These are phyloP conservation scores for Athetis lepigone DNA, from an alignment of 2,888 invertebrate species.

Conservation along the genomic window DNA sequence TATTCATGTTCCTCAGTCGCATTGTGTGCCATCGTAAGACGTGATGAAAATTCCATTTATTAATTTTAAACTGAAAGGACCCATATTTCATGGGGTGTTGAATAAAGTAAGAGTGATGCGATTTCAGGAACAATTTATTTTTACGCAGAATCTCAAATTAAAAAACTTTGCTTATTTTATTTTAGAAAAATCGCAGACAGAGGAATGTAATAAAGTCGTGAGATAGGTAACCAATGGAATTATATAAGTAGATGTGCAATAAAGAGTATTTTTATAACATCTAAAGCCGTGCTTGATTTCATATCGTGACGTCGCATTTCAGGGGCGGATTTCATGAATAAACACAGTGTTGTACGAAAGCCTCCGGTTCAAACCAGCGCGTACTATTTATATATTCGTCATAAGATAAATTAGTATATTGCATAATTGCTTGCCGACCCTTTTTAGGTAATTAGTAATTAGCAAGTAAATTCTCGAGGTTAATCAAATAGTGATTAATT, in stretches of 20 bases:
- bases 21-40: constrained; percentile 51
- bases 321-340: background rate
- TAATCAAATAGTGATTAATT: background rate
- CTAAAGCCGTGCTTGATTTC: background rate
- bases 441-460: background rate
- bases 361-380: background rate
- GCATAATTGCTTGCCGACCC: background rate
- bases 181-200: background rate
- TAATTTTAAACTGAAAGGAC: constrained; percentile 19
- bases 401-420: background rate
- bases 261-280: background rate
- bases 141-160: background rate
- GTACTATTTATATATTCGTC: background rate
- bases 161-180: background rate
- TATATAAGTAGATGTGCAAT: background rate
- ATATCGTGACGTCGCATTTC: constrained; percentile 4
- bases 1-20: constrained; percentile 58
- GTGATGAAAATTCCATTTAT: constrained; percentile 54
- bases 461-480: background rate
- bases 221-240: background rate
- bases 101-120: constrained; percentile 6
- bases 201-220: background rate
- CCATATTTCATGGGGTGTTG: constrained; percentile 31
- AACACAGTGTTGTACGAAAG: background rate
- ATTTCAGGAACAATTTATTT: constrained; percentile 1